phyloP scores from a whole-genome alignment of 2,797 vertebrate genomes.

The Sebastes oblongus region DNA sequence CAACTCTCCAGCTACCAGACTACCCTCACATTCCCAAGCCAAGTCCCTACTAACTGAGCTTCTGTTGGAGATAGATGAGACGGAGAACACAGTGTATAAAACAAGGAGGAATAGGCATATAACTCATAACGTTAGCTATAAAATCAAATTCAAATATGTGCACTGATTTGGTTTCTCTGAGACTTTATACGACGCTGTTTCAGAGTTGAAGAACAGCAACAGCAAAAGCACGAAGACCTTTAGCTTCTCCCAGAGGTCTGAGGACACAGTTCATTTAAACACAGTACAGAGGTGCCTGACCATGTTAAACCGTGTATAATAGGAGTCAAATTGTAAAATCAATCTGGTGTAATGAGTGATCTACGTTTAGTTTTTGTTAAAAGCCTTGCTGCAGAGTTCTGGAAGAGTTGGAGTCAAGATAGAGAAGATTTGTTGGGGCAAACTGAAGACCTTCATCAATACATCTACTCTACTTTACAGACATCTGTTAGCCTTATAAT shows the following conservation, averaged over 20 bases:
- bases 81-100: background rate
- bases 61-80: background rate
- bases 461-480: background rate
- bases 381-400: background rate
- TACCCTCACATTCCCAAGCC: background rate
- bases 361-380: background rate
- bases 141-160: background rate
- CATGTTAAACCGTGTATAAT: background rate
- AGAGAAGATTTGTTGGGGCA: background rate
- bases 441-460: background rate
- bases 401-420: background rate
- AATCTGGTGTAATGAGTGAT: background rate
- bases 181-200: background rate
- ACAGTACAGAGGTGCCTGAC: background rate
- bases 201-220: background rate
- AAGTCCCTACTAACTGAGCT: too few species aligned
- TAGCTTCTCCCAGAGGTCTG: background rate
- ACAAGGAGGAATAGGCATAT: background rate
- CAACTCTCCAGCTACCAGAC: background rate
- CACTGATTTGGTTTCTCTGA: background rate
- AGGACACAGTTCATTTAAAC: background rate
- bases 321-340: background rate
- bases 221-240: background rate
- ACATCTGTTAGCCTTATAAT: background rate
- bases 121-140: background rate